Base-by-base conservation (phyloP, 2,888 invertebrate genomes). In the Trissolcus brochymenae region DNA sequence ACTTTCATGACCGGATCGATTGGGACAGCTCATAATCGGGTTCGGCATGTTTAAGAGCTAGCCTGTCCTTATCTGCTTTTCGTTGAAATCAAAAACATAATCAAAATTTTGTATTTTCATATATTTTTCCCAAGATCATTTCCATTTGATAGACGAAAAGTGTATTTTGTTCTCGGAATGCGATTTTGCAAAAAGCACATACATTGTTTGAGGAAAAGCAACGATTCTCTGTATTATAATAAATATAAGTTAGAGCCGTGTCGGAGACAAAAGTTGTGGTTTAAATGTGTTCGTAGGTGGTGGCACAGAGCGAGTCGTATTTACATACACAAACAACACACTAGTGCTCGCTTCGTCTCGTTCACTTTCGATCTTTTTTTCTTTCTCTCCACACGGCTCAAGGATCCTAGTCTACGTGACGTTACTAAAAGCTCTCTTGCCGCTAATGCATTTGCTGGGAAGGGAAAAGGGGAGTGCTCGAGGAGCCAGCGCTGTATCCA, bases 381-480 rank as follows among this genome's bases (percentile, higher is more conserved):
- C 67, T 46, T 65, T 61, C 53, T 59, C 62, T 70, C 55, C 72
- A 56, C 60, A 49, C 74, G 68, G 59, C 62, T 71, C 78, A 71
- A 80, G 80, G 78, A 80, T 80, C 77, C 80, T 79, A 79, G 79
- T 70, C 73, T 79, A 81, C 79, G 81, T 82, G 84, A 85, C 83
- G 85, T 84, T 84, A 82, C 83, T 82, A 81, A 83, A 83, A 83
- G 82, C 82, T 82, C 82, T 81, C 82, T 81, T 78, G 80, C 82
- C 83, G 84, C 87, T 87, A 88, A 89, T 88, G 88, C 88, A 88
- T 88, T 87, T 87, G 87, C 85, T 84, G 84, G 83, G 83, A 19
- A 84, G 82, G 84, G 78, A 80, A 79, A 84, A 79, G 79, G 80
- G 86, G 86, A 64, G 60, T 50, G 11, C 49, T 70, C 66, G 67